Percentiles rank a stretch among this genome's conserved stretches.
Evolutionary conservation across 2,797 vertebrate species (phyloP).

Genomic region (Spea hammondii): DNA sequence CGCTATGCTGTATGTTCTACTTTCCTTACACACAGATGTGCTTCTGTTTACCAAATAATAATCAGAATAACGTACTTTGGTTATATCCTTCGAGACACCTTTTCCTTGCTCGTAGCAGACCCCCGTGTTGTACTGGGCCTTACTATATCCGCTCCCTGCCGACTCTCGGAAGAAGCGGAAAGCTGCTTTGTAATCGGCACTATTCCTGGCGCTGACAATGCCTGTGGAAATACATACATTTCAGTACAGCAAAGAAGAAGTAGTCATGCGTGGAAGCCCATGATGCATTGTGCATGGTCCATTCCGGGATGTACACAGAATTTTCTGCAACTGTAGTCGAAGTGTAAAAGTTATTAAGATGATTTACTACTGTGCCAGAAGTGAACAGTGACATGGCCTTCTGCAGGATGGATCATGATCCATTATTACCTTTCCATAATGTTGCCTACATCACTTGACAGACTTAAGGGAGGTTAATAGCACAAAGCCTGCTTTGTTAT

Average conservation of each 20-base stretch:
- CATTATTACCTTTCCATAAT: too few species aligned
- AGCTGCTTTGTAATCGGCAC: slow-evolving; percentile 66
- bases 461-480: too few species aligned
- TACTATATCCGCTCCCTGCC: slow-evolving; percentile 82
- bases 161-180: slow-evolving; percentile 84
- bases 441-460: too few species aligned
- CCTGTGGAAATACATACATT: slow-evolving; percentile 65
- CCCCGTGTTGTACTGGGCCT: slow-evolving; percentile 89
- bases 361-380: too few species aligned
- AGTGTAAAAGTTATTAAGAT: too few species aligned
- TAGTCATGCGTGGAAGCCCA: too few species aligned
- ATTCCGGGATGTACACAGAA: too few species aligned
- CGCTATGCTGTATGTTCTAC: neutral
- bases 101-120: slow-evolving; percentile 88
- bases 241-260: neutral
- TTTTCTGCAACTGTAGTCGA: too few species aligned
- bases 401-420: too few species aligned
- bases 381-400: too few species aligned
- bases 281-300: too few species aligned
- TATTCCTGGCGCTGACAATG: slow-evolving; percentile 71
- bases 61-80: slow-evolving; percentile 69
- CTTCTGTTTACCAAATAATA: neutral
- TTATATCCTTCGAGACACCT: slow-evolving; percentile 72
- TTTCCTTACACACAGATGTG: neutral
- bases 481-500: too few species aligned